Base-by-base conservation (phyloP, 2,888 invertebrate genomes). In the Ceraclea dissimilis region DNA sequence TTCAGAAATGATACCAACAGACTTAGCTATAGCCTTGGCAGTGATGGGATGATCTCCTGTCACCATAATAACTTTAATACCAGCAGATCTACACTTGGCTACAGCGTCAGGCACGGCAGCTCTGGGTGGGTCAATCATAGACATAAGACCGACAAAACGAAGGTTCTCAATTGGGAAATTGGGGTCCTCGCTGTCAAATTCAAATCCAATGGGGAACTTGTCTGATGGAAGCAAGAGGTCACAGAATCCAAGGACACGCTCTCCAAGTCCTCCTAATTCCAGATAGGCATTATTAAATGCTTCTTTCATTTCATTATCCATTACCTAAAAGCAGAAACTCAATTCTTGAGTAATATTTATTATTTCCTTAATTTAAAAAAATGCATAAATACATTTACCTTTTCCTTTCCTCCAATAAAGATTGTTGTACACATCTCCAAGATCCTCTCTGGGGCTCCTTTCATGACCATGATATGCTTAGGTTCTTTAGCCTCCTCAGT, bases 21-120 rank as follows among this genome's bases (percentile, higher is more conserved):
- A 90, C 77, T 93, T 92, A 68, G 93, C 93, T 76, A 94, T 94
- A 66, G 93, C 93, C 74, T 93, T 93, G 73, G 94, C 93, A 68
- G 94, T 94, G 78, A 93, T 92, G 52, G 94, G 94, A 76, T 94
- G 94, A 79, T 94, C 94, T 67, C 94, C 94, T 67, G 94, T 93
- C 59, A 93, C 93, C 93, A 94, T 94, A 74, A 94, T 93, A 67
- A 89, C 88, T 81, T 94, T 94, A 70, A 95, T 97, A 75, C 97
- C 97, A 69, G 96, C 97, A 64, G 93, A 93, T 67, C 96, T 86
- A 78, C 97, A 97, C 75, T 95, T 96, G 67, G 92, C 92, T 4
- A 97, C 96, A 63, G 97, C 97, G 72, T 96, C 95, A n/a, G 96
- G 96, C 61, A 97, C 97, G 68, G 95, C 95, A 64, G 95, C 94